Percentiles rank a stretch among this genome's conserved stretches.
Evolutionary conservation across 2,113 vertebrate species (phyloP).

Genomic region (Erythrocercus mccallii): DNA sequence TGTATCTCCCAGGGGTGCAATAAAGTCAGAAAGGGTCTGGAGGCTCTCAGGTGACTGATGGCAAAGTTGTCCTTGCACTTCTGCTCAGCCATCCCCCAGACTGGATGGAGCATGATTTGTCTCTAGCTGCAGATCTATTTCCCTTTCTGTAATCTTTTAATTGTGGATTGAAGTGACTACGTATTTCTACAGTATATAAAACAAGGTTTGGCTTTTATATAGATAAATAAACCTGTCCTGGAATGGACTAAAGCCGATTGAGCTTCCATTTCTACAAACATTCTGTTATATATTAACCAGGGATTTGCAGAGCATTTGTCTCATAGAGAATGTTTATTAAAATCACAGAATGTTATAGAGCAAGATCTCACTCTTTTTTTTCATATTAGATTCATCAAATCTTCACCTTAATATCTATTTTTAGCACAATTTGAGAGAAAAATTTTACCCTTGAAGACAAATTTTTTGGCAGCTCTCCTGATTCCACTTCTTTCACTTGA

Average conservation of each 20-base stretch:
- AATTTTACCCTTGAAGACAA: conserved; percentile 72
- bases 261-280: background rate
- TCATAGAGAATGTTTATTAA: background rate
- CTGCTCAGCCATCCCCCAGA: background rate
- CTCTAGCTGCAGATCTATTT: background rate
- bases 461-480: conserved; percentile 78
- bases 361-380: background rate
- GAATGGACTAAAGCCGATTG: background rate
- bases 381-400: background rate
- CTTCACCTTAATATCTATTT: background rate
- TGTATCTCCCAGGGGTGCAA: background rate
- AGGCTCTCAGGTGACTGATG: background rate
- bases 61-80: background rate
- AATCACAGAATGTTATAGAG: background rate
- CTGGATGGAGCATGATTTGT: accelerated
- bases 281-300: background rate
- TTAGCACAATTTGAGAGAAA: background rate
- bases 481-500: conserved; percentile 77
- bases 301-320: background rate
- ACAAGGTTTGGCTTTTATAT: background rate
- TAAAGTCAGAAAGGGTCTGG: background rate
- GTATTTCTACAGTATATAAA: background rate
- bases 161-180: background rate
- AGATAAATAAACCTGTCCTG: background rate
- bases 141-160: background rate